phyloP scores from a whole-genome alignment of 2,113 vertebrate genomes.

The Ia io region DNA sequence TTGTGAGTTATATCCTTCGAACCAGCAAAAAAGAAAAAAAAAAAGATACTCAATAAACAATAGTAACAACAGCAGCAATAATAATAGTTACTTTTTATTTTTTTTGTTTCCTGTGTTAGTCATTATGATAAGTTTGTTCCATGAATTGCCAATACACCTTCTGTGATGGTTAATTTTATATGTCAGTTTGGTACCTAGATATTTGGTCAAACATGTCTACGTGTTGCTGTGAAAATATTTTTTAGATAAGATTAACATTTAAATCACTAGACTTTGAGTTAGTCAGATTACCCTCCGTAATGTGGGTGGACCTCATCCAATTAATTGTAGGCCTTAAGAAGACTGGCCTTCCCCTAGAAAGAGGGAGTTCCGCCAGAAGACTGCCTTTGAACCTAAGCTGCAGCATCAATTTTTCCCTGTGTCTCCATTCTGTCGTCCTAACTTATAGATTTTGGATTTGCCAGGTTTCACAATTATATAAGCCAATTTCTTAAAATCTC shows the following conservation, averaged over 20 bases:
- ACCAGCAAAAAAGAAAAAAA: not conserved
- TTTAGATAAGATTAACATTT: not conserved
- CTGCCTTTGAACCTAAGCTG: not conserved
- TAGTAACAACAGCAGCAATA: not conserved
- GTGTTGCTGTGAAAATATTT: not conserved
- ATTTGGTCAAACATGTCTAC: not conserved
- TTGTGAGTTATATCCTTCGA: not conserved
- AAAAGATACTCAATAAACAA: not conserved
- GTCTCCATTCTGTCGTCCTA: not conserved
- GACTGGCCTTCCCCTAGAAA: not conserved
- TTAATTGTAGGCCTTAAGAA: not conserved
- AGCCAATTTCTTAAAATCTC: not conserved
- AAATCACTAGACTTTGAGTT: not conserved
- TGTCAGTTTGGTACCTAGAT: not conserved
- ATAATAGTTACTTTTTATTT: not conserved
- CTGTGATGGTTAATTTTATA: not conserved
- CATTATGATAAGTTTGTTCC: not conserved
- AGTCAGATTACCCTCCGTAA: not conserved
- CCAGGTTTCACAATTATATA: not conserved
- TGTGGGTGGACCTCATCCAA: not conserved
- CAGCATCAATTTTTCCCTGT: not conserved
- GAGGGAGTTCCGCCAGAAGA: not conserved
- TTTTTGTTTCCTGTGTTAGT: constrained; percentile 6
- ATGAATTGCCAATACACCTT: not conserved
- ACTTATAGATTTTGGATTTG: not conserved